Percentiles rank a stretch among this genome's conserved stretches.
These are phyloP conservation scores for Lethenteron reissneri DNA, from an alignment of 2,113 vertebrate species.

Conservation along the genomic window DNA sequence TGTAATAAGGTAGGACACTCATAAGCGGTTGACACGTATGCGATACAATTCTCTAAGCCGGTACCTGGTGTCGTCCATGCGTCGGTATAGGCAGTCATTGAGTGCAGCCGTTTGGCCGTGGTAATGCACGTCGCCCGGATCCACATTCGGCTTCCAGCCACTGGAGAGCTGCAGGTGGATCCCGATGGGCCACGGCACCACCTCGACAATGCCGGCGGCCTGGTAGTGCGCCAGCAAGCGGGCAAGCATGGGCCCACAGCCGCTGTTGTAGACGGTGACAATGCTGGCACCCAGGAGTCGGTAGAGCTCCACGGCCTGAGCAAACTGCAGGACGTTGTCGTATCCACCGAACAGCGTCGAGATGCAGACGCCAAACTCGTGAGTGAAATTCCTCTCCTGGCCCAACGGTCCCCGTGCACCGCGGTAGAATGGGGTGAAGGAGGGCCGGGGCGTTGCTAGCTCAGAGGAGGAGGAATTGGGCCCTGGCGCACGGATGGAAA, in stretches of 20 bases:
- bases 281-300: slow-evolving; percentile 29
- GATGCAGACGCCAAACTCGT: slow-evolving; percentile 37
- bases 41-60: slow-evolving; percentile 12
- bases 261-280: slow-evolving; percentile 39
- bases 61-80: slow-evolving; percentile 23
- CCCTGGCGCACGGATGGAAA: no score
- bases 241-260: slow-evolving; percentile 24
- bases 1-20: no score
- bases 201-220: slow-evolving; percentile 25
- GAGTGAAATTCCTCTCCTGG: slow-evolving; percentile 9
- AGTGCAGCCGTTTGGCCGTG: slow-evolving; percentile 24
- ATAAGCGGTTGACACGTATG: no score
- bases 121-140: slow-evolving; percentile 23
- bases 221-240: slow-evolving; percentile 26
- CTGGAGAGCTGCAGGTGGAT: slow-evolving; percentile 22
- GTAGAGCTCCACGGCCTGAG: slow-evolving; percentile 38
- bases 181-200: slow-evolving; percentile 34
- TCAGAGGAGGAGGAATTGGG: no score
- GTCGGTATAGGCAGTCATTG: slow-evolving; percentile 27
- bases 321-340: slow-evolving; percentile 36
- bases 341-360: slow-evolving; percentile 32
- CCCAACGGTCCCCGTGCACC: no score
- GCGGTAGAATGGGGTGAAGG: no score
- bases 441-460: no score
- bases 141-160: slow-evolving; percentile 14